Evolutionary conservation across 2,113 vertebrate species (phyloP).

Genomic region (Tychaedon coryphoeus): DNA sequence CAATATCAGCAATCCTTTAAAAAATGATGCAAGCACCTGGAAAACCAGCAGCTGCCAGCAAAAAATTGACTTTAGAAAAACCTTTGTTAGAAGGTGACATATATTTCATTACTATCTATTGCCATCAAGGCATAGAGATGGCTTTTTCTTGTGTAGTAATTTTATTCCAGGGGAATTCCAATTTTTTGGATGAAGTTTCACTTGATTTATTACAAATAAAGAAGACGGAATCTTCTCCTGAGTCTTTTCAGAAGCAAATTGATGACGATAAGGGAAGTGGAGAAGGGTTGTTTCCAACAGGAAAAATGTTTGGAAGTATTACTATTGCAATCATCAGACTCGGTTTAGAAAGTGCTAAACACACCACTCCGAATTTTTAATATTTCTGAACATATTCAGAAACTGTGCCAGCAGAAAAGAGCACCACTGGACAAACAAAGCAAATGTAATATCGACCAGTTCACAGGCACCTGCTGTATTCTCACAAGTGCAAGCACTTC

Average conservation of each 20-base stretch:
- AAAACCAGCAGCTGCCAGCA: slow-evolving; percentile 16
- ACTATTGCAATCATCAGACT: not conserved
- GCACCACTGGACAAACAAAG: not conserved
- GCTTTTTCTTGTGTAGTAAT: slow-evolving; percentile 44
- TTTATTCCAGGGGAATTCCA: slow-evolving; percentile 55
- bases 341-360: not conserved
- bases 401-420: not conserved
- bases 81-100: slow-evolving; percentile 60
- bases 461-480: not conserved
- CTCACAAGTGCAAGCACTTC: not conserved
- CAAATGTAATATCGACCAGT: not conserved
- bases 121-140: slow-evolving; percentile 14
- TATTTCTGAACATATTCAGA: not conserved
- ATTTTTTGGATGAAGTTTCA: slow-evolving; percentile 49
- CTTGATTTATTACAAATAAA: slow-evolving; percentile 45
- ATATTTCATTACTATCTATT: slow-evolving; percentile 56
- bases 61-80: slow-evolving; percentile 58
- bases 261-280: not conserved
- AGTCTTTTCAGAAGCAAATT: slow-evolving; percentile 2
- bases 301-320: not conserved
- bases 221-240: not conserved
- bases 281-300: not conserved
- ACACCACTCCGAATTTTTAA: not conserved
- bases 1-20: slow-evolving; percentile 43
- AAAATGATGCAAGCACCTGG: not conserved